Percentiles rank a stretch among this genome's conserved stretches.
phyloP scores from a whole-genome alignment of 2,888 invertebrate genomes.

The Synanthedon tipuliformis region DNA sequence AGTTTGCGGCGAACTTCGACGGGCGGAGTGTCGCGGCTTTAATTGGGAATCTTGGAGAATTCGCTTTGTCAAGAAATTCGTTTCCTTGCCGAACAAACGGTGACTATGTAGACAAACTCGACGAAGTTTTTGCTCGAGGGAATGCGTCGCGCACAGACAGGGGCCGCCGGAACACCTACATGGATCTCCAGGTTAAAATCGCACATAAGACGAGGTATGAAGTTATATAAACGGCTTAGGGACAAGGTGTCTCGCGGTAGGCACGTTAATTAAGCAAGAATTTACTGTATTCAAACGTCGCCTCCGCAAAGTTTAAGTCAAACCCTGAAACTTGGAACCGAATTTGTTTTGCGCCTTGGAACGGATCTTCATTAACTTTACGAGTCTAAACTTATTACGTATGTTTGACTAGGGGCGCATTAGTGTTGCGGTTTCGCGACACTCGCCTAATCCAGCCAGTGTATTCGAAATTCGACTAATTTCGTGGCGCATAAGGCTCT shows the following conservation, averaged over 20 bases:
- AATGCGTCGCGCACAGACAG: slow-evolving; percentile 6
- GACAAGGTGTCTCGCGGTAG: slow-evolving; percentile 17
- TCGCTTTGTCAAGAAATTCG: slow-evolving; percentile 56
- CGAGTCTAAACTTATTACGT: slow-evolving; percentile 52
- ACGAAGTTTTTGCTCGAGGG: slow-evolving; percentile 22
- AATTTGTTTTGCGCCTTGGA: slow-evolving; percentile 51
- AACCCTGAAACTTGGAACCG: slow-evolving; percentile 41
- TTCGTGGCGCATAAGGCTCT: slow-evolving; percentile 48
- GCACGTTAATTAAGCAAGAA: slow-evolving; percentile 59
- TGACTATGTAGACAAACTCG: slow-evolving; percentile 35
- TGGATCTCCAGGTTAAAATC: slow-evolving; percentile 25
- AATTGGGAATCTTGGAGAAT: slow-evolving; percentile 65
- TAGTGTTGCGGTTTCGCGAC: slow-evolving; percentile 42
- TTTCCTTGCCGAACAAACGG: slow-evolving; percentile 34
- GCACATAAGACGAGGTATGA: slow-evolving; percentile 23
- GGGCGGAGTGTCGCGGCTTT: slow-evolving; percentile 54
- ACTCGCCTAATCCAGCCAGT: slow-evolving; percentile 40
- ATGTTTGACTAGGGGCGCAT: slow-evolving; percentile 51
- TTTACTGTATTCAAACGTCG: slow-evolving; percentile 51
- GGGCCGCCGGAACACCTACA: slow-evolving; percentile 6
- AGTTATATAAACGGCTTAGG: slow-evolving; percentile 19
- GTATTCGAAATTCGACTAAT: slow-evolving; percentile 57
- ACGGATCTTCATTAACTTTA: slow-evolving; percentile 54
- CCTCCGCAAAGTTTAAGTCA: slow-evolving; percentile 42
- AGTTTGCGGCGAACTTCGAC: slow-evolving; percentile 46